These are phyloP conservation scores for Cairina moschata DNA, from an alignment of 2,113 vertebrate species.

Conservation along the genomic window DNA sequence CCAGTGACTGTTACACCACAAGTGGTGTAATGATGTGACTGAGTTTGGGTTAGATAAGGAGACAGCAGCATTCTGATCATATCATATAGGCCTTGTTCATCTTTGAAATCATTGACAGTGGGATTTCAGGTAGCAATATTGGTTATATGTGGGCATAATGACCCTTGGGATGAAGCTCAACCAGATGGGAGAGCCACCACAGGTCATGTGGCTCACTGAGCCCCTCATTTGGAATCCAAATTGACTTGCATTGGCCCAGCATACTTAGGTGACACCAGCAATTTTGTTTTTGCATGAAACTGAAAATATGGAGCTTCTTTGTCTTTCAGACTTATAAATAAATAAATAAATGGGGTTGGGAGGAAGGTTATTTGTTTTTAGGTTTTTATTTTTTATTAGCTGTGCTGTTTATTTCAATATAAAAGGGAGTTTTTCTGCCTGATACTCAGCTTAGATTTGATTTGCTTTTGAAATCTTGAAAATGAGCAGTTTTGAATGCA, in stretches of 20 bases:
- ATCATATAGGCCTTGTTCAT: not conserved
- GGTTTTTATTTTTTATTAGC: not conserved
- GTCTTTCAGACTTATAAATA: not conserved
- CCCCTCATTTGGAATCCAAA: not conserved
- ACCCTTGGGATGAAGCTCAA: not conserved
- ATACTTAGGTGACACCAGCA: not conserved
- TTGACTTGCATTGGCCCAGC: not conserved
- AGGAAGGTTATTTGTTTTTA: not conserved
- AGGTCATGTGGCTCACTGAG: not conserved
- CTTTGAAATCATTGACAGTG: not conserved
- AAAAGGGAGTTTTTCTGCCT: not conserved
- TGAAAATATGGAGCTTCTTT: not conserved
- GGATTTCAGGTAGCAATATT: not conserved
- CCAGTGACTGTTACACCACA: not conserved
- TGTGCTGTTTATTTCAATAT: not conserved
- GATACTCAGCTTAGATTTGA: not conserved
- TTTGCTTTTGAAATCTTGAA: not conserved
- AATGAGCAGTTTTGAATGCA: not conserved
- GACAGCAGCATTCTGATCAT: not conserved
- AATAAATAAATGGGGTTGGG: no score
- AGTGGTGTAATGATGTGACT: not conserved
- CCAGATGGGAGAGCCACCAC: not conserved
- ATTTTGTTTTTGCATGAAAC: not conserved
- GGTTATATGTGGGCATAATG: not conserved
- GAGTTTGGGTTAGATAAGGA: not conserved